phyloP scores from a whole-genome alignment of 2,888 invertebrate species.

The Zygothrica quintamaculata region DNA sequence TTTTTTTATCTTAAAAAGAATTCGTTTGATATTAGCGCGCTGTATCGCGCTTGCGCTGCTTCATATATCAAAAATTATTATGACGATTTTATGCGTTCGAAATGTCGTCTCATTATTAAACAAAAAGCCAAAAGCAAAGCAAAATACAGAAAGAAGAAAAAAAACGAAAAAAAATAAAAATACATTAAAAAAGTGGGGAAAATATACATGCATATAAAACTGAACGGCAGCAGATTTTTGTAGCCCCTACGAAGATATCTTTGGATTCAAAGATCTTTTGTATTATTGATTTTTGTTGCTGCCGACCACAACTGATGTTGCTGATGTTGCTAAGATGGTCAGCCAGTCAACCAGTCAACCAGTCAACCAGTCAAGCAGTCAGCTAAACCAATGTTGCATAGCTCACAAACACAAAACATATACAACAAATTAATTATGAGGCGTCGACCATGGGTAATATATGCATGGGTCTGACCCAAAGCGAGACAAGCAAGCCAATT shows the following conservation, averaged over 20 bases:
- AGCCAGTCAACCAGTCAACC: not conserved
- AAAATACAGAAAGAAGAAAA: conserved; percentile 53
- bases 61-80: conserved; percentile 84
- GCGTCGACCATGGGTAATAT: conserved; percentile 48
- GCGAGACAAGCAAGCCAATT: conserved; percentile 68
- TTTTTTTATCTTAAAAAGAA: conserved; percentile 81
- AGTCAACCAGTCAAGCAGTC: not conserved
- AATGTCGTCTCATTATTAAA: conserved; percentile 84
- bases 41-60: conserved; percentile 82
- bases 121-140: conserved; percentile 69
- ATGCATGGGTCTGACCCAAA: conserved; percentile 48
- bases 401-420: conserved; percentile 32
- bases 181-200: not conserved
- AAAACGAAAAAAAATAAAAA: conserved; percentile 19
- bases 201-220: conserved; percentile 11
- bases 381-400: conserved; percentile 27
- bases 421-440: conserved; percentile 59
- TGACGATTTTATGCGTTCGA: conserved; percentile 84
- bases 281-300: conserved; percentile 69
- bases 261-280: conserved; percentile 56
- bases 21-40: conserved; percentile 84
- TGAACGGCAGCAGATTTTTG: conserved; percentile 39
- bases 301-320: conserved; percentile 24
- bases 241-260: conserved; percentile 39
- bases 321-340: not conserved